Evolutionary conservation across 2,888 invertebrate species (phyloP).

Genomic region (Apotomis betuletana): DNA sequence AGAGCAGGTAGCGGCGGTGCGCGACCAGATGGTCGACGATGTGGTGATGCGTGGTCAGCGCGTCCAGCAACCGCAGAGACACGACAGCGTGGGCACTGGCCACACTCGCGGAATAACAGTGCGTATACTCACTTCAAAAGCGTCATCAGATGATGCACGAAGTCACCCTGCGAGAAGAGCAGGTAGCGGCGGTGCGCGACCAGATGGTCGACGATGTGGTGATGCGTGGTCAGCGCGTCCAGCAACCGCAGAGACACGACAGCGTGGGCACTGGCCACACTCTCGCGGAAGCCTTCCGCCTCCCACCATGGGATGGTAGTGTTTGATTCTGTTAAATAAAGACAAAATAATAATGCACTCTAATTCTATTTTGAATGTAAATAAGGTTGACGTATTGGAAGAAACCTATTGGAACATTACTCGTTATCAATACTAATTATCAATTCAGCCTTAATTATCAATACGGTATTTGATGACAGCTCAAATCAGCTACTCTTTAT

Average conservation of each 20-base stretch:
- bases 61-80: background rate
- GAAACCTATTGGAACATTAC: too few relatives aligned
- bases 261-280: slow-evolving; percentile 92
- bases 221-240: slow-evolving; percentile 92
- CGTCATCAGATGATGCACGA: slow-evolving; percentile 96
- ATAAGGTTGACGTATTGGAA: too few relatives aligned
- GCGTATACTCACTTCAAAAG: slow-evolving; percentile 89
- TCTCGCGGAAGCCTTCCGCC: slow-evolving; percentile 87
- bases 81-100: too few relatives aligned
- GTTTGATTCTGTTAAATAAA: slow-evolving; percentile 35
- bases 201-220: slow-evolving; percentile 94
- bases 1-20: slow-evolving; percentile 93
- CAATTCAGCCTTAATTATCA: too few relatives aligned
- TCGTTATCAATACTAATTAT: too few relatives aligned
- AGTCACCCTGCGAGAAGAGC: slow-evolving; percentile 97
- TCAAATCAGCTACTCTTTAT: too few relatives aligned
- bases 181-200: slow-evolving; percentile 95
- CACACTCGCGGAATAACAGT: too few relatives aligned
- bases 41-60: slow-evolving; percentile 88
- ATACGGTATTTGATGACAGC: too few relatives aligned
- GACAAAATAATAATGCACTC: background rate
- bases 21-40: slow-evolving; percentile 95
- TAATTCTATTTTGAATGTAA: too few relatives aligned
- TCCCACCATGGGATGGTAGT: slow-evolving; percentile 70
- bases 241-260: slow-evolving; percentile 94